Conservation (phyloP, 2,797 vertebrate species). For the Cetoscarus ocellatus region DNA sequence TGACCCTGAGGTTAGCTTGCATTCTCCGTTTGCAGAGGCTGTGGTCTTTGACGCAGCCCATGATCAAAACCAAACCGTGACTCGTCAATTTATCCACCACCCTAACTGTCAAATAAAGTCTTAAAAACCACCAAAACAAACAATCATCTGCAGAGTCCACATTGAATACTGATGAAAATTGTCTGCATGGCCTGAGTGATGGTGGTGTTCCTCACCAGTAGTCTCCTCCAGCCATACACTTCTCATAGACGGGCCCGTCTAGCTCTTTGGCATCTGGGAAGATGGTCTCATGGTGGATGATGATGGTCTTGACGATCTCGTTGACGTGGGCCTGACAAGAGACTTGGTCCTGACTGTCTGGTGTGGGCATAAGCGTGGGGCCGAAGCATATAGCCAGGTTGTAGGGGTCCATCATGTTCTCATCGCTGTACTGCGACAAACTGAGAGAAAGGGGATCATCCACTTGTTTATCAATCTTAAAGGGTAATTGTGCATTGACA, state of each 20-base stretch:
- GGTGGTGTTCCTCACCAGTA: conserved; percentile 90
- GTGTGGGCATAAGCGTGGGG: conserved; percentile 98
- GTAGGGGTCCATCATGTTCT: conserved; percentile 99
- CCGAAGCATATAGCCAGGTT: conserved; percentile 99
- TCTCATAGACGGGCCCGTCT: conserved; percentile 97
- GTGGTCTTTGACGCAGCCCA: too few species aligned
- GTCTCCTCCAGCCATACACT: conserved; percentile 98
- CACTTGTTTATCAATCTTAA: too few species aligned
- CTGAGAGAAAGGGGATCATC: conserved; percentile 67
- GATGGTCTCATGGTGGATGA: conserved; percentile 96
- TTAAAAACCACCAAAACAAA: too few species aligned
- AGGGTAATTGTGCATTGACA: too few species aligned
- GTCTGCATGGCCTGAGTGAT: not conserved
- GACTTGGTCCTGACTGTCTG: conserved; percentile 96
- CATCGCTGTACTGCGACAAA: conserved; percentile 97
- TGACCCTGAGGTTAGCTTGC: too few species aligned
- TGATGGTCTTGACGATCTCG: conserved; percentile 98
- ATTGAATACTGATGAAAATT: too few species aligned
- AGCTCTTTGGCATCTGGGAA: conserved; percentile 97
- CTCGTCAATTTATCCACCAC: too few species aligned
- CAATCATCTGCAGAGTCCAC: too few species aligned
- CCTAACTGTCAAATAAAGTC: too few species aligned
- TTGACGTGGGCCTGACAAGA: conserved; percentile 98
- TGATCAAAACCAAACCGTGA: too few species aligned
- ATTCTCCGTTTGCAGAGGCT: too few species aligned